Evolutionary conservation across 92 coral and sea anemone species (phyloP).

Genomic region (Palythoa grandiflora): DNA sequence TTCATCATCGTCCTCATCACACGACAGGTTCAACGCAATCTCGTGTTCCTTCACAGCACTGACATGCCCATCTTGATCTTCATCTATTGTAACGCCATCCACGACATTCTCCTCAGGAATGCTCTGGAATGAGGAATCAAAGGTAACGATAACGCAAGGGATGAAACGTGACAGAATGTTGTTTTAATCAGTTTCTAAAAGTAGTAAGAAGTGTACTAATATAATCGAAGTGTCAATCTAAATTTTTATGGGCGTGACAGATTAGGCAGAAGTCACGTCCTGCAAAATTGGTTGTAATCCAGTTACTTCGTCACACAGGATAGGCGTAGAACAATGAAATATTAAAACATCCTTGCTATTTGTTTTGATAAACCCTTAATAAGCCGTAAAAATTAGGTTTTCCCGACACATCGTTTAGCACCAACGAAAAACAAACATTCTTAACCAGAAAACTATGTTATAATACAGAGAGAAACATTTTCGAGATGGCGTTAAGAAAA

Average conservation of each 20-base stretch:
- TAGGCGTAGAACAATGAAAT: background rate
- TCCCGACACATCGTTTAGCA: too few relatives aligned
- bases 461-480: too few relatives aligned
- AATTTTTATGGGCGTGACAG: background rate
- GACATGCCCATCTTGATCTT: constrained; percentile 40
- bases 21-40: constrained; percentile 33
- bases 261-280: background rate
- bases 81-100: constrained; percentile 45
- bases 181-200: background rate
- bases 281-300: background rate
- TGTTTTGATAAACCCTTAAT: background rate
- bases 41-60: constrained; percentile 56
- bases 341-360: too few relatives aligned
- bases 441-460: too few relatives aligned
- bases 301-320: background rate
- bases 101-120: constrained; percentile 86
- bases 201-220: constrained; percentile 1
- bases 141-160: background rate
- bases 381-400: too few relatives aligned
- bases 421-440: too few relatives aligned
- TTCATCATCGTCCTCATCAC: constrained; percentile 65
- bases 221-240: background rate
- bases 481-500: too few relatives aligned
- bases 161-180: background rate
- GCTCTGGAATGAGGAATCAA: constrained; percentile 52